A percentile compares a stretch with the other conserved stretches of the same genome.
phyloP scores from a whole-genome alignment of 2,113 vertebrate genomes.

The Falco punctatus region DNA sequence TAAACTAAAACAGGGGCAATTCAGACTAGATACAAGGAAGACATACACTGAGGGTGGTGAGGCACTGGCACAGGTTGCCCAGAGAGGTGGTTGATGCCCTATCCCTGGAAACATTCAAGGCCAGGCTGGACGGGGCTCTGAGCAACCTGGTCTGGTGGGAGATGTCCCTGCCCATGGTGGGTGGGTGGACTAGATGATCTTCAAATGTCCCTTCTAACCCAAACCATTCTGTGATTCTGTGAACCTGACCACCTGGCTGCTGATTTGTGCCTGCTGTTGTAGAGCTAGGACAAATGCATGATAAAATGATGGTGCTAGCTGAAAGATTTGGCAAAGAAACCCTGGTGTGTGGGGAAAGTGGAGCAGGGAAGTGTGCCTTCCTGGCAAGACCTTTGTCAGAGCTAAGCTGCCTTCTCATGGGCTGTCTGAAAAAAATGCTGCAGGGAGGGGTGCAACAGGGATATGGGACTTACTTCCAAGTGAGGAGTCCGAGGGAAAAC shows the following conservation, averaged over 20 bases:
- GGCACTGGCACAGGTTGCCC: too few species aligned
- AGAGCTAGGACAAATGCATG: rapidly evolving
- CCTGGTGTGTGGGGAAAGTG: rapidly evolving
- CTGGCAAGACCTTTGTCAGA: not conserved
- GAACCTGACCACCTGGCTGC: too few species aligned
- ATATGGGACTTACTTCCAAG: not conserved
- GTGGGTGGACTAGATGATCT: too few species aligned
- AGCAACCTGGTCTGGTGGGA: too few species aligned
- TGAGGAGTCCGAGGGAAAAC: not conserved
- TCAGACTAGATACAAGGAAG: too few species aligned
- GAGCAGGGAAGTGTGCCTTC: not conserved
- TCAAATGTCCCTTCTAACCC: too few species aligned
- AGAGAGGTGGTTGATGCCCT: too few species aligned
- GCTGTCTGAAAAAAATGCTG: not conserved
- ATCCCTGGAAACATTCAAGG: too few species aligned
- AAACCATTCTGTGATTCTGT: not conserved
- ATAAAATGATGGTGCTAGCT: not conserved
- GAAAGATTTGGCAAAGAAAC: not conserved
- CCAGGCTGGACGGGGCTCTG: too few species aligned
- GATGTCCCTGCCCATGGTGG: too few species aligned
- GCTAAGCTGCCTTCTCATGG: not conserved
- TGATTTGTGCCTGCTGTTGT: not conserved
- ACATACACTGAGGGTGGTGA: too few species aligned
- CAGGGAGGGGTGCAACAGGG: not conserved
- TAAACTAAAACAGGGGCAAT: too few species aligned